Base-by-base conservation (phyloP, 2,888 invertebrate genomes). In the Watsonalla binaria region DNA sequence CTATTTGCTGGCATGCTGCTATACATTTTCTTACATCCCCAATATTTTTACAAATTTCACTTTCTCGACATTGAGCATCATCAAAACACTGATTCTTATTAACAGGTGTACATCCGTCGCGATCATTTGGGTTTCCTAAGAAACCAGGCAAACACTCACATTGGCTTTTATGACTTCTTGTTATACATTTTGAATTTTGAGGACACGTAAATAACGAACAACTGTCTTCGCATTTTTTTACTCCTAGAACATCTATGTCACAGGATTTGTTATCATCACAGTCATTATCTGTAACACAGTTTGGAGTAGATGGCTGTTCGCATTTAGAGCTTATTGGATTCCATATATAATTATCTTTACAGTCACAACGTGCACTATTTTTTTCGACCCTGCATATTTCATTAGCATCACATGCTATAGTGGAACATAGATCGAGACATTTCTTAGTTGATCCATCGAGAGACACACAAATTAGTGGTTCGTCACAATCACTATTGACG, bases 71-170 rank as follows among this genome's bases (percentile, higher is more conserved):
- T 78, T 97, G 95, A 39, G 93, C 94, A 80, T 97, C 96, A 46
- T 94, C 93, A 11, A 91, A 90, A 71, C 98, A 98, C 77, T 95
- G 93, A 70, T 97, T 94, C 77, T 93, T 94, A 13, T 93, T 91
- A 0, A 94, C 81, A 11, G 93, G 92, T 65, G 93, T 92, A 72
- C 98, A 98, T n/a, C 98, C 98, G 62, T 94, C 94, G 33, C 98
- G 93, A 74, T 97, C 96, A 71, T 96, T 96, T 14, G 97, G 96
- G 89, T 98, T 98, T 45, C 98, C 98, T 9, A 94, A 93, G 80
- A 93, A 98, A 5, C 97, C 97, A 45, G 93, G 86, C 14, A 96
- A 86, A 76, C 98, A 98, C 72, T 96, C 95, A 76, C 98, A 98
- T 70, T 93, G 93, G 47, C 95, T 96, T 70, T 92, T 92, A 70